These are phyloP conservation scores for Cyanoderma ruficeps DNA, from an alignment of 2,113 vertebrate species.

Conservation along the genomic window DNA sequence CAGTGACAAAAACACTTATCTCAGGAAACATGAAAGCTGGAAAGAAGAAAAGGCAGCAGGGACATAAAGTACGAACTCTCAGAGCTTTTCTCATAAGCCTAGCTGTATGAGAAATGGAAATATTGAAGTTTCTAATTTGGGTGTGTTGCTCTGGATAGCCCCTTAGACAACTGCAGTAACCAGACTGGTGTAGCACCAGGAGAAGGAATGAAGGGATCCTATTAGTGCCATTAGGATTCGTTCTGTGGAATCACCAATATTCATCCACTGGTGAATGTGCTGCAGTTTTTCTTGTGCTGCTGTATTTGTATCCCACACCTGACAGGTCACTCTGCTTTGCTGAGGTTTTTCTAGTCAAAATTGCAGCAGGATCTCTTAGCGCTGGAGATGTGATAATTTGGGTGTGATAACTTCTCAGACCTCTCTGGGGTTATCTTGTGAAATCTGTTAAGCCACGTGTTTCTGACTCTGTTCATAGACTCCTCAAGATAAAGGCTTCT, in stretches of 20 bases:
- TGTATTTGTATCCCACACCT: neutral
- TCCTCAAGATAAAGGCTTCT: neutral
- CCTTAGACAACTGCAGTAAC: neutral
- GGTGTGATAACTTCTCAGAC: neutral
- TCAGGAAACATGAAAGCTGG: neutral
- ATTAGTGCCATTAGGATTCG: neutral
- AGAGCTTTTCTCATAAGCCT: neutral
- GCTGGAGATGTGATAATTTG: neutral
- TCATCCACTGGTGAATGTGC: neutral
- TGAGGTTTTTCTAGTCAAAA: neutral
- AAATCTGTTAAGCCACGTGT: neutral
- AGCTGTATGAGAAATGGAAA: neutral
- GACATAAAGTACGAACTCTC: neutral
- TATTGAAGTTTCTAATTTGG: neutral
- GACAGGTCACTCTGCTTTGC: neutral
- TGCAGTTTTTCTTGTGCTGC: neutral
- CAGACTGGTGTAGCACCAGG: neutral
- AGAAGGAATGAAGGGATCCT: neutral
- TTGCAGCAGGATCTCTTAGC: neutral
- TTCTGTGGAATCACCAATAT: neutral
- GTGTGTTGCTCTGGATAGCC: neutral
- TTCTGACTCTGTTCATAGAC: conserved; percentile 28
- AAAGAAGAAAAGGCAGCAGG: neutral
- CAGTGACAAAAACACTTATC: neutral
- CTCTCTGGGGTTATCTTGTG: neutral